phyloP scores from a whole-genome alignment of 2,113 vertebrate species.

The Alligator mississippiensis region DNA sequence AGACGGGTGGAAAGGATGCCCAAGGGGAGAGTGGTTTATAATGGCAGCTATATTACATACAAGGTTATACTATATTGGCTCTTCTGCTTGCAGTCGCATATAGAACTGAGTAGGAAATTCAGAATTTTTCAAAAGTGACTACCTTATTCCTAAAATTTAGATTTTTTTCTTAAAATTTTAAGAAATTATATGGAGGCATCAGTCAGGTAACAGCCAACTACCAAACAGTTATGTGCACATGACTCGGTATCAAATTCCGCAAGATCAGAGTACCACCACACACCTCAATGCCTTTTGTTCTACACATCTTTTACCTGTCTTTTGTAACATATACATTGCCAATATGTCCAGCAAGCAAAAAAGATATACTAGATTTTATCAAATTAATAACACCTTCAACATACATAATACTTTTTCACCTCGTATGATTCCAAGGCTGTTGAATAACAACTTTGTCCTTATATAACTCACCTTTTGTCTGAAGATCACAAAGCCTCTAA shows the following conservation, averaged over 20 bases:
- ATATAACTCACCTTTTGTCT: no score
- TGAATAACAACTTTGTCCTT: no score
- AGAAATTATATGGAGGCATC: no score
- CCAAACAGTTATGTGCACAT: not conserved
- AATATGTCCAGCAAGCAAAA: no score
- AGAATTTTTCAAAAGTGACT: conserved; percentile 65
- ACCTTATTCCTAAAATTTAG: not conserved
- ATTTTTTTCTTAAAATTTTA: no score
- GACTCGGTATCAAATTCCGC: conserved; percentile 11
- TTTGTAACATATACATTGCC: no score
- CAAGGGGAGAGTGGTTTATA: conserved; percentile 59
- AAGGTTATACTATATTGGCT: conserved; percentile 72
- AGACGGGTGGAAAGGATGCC: not conserved
- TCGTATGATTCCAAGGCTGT: no score
- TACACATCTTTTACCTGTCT: no score
- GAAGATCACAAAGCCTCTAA: no score
- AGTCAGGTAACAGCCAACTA: not conserved
- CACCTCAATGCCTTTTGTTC: not conserved
- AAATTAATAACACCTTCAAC: no score
- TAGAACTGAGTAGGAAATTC: conserved; percentile 48
- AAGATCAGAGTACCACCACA: not conserved
- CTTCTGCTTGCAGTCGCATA: conserved; percentile 67
- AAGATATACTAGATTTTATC: no score
- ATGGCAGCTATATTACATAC: conserved; percentile 58
- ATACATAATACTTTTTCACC: no score